A percentile compares a stretch with the other conserved stretches of the same genome.
phyloP scores from a whole-genome alignment of 2,113 vertebrate genomes.

The Corydoras sp. region DNA sequence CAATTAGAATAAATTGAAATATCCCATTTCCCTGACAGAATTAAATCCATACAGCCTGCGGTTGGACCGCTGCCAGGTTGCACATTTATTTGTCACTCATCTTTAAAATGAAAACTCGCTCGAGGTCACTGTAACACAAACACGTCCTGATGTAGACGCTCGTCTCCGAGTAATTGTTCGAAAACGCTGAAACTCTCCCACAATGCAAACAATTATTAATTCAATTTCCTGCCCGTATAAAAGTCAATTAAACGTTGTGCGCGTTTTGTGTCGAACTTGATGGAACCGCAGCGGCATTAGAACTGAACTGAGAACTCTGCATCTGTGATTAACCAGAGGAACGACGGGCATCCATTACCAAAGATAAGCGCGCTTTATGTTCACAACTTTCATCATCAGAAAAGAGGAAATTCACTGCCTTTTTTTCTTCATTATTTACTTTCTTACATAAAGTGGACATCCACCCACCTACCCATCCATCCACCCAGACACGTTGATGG shows the following conservation, averaged over 20 bases:
- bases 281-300: background rate
- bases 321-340: background rate
- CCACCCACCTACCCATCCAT: background rate
- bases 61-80: constrained; percentile 56
- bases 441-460: background rate
- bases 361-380: background rate
- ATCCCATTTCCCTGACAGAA: constrained; percentile 59
- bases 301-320: background rate
- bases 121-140: constrained; percentile 9
- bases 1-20: constrained; percentile 64
- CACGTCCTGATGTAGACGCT: constrained; percentile 1
- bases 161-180: constrained; percentile 3
- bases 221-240: background rate
- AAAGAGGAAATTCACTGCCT: too few relatives aligned
- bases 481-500: background rate
- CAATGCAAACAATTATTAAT: background rate
- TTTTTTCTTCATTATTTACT: too few relatives aligned
- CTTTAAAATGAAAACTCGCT: constrained; percentile 56
- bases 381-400: background rate
- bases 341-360: background rate
- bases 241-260: background rate
- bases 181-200: background rate
- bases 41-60: constrained; percentile 55
- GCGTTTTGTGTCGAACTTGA: background rate
- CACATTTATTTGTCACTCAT: constrained; percentile 54